Percentiles rank a stretch among this genome's conserved stretches.
These are phyloP conservation scores for Nemotelus pantherinus DNA, from an alignment of 2,888 invertebrate genomes.

Conservation along the genomic window DNA sequence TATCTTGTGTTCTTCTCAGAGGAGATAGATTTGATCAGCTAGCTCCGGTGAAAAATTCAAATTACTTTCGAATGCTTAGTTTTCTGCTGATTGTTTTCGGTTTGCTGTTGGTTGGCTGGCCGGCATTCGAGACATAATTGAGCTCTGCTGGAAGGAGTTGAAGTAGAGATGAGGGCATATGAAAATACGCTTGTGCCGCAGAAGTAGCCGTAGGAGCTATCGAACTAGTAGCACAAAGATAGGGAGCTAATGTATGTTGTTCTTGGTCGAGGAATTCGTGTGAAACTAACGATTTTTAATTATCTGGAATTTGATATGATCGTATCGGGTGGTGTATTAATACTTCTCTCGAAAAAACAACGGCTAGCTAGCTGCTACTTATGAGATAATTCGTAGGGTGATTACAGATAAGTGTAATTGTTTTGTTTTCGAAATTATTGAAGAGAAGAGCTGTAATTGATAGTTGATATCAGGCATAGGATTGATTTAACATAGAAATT, in stretches of 20 bases:
- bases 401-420: not conserved
- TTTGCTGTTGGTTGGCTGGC: too few species aligned
- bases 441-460: too few species aligned
- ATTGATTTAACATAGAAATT: too few species aligned
- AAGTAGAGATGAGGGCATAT: not conserved
- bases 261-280: constrained; percentile 5
- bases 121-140: not conserved
- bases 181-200: not conserved
- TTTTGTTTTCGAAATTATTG: not conserved
- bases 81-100: not conserved
- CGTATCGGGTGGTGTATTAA: constrained; percentile 4
- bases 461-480: too few species aligned
- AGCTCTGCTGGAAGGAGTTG: not conserved
- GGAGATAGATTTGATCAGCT: not conserved
- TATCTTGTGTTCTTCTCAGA: not conserved
- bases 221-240: not conserved
- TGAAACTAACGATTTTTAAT: constrained; percentile 6
- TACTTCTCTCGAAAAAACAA: not conserved
- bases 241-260: not conserved
- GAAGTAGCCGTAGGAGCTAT: not conserved
- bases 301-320: constrained; percentile 6
- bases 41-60: constrained; percentile 9
- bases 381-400: constrained; percentile 1
- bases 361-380: not conserved
- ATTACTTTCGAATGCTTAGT: constrained; percentile 3